Evolutionary conservation across 2,888 invertebrate genomes (phyloP).

Genomic region (Aporophyla nigra): DNA sequence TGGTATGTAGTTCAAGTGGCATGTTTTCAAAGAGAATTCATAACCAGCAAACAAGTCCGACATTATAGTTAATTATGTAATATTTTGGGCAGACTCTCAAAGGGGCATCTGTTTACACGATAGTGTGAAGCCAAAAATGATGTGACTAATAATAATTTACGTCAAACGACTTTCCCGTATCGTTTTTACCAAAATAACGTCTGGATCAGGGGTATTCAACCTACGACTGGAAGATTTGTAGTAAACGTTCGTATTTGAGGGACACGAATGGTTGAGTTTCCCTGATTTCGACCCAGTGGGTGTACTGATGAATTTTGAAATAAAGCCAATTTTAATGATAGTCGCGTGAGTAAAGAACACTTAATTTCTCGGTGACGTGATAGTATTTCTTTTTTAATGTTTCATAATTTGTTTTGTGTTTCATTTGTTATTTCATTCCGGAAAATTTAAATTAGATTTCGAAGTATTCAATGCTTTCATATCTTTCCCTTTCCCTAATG

Average conservation of each 20-base stretch:
- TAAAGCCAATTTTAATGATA: constrained; percentile 59
- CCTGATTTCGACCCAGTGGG: constrained; percentile 16
- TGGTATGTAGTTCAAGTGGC: background rate
- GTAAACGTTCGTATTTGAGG: background rate
- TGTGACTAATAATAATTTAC: constrained; percentile 36
- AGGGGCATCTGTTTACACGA: constrained; percentile 44
- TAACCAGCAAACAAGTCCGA: constrained; percentile 11
- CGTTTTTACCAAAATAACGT: constrained; percentile 46
- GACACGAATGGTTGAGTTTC: background rate
- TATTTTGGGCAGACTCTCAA: constrained; percentile 39
- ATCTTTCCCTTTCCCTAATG: background rate
- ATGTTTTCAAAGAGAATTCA: constrained; percentile 16
- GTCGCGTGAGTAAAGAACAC: constrained; percentile 37
- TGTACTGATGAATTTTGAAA: constrained; percentile 48
- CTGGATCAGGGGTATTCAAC: background rate
- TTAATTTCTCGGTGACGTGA: constrained; percentile 31
- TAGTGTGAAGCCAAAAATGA: constrained; percentile 43
- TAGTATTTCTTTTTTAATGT: constrained; percentile 41
- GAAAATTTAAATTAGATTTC: constrained; percentile 10
- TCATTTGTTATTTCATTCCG: constrained; percentile 19
- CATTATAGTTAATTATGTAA: constrained; percentile 38
- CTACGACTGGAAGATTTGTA: background rate
- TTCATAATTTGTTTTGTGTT: constrained; percentile 26
- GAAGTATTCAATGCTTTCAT: constrained; percentile 3
- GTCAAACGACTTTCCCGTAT: constrained; percentile 42